phyloP scores from a whole-genome alignment of 2,888 invertebrate species.

The Cristatella mucedo region DNA sequence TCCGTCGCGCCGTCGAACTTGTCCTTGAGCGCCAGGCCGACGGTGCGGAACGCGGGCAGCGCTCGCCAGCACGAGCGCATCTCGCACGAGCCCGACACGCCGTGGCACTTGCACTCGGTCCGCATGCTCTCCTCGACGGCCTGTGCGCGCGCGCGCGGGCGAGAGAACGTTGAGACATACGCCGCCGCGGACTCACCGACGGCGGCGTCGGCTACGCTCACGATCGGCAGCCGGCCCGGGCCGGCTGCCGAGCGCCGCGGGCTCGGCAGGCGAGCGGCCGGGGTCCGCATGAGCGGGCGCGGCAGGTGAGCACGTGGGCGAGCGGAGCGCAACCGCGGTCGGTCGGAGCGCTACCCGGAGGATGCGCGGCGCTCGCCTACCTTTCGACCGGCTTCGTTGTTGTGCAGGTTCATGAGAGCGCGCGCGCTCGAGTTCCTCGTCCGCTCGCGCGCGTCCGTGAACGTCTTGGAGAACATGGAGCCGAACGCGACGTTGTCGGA shows the following conservation, averaged over 20 bases:
- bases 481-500: slow-evolving; percentile 60
- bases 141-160: slow-evolving; percentile 22
- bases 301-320: no score
- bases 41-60: slow-evolving; percentile 69
- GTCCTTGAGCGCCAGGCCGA: slow-evolving; percentile 71
- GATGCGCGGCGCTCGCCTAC: no score
- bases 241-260: no score
- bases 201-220: no score
- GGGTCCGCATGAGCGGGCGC: no score
- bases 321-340: no score
- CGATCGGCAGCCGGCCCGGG: no score
- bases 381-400: slow-evolving; percentile 87
- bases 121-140: slow-evolving; percentile 51
- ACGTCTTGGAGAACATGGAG: slow-evolving; percentile 61
- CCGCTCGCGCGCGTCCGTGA: slow-evolving; percentile 74
- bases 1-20: slow-evolving; percentile 82
- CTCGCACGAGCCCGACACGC: slow-evolving; percentile 85
- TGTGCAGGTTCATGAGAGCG: slow-evolving; percentile 87
- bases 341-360: no score
- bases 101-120: slow-evolving; percentile 70
- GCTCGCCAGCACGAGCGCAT: slow-evolving; percentile 91
- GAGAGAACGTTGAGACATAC: no score
- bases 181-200: no score
- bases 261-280: no score
- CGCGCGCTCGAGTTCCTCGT: slow-evolving; percentile 60